A percentile compares a stretch with the other conserved stretches of the same genome.
Evolutionary conservation across 2,797 vertebrate genomes (phyloP).

Genomic region (Gallinago stenura): DNA sequence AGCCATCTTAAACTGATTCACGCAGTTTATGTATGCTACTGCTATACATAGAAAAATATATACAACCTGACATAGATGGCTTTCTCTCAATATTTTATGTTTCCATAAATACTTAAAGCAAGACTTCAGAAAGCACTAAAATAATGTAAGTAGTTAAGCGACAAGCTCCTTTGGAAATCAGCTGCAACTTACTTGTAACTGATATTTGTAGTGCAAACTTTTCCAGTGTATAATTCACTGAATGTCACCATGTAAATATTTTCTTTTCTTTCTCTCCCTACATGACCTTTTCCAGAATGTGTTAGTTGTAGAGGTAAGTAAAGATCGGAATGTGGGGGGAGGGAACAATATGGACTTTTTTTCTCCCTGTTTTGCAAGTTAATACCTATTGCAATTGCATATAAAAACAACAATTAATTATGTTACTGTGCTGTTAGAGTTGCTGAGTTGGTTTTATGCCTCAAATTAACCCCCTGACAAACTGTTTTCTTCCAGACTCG

Average conservation of each 20-base stretch:
- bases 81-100: neutral
- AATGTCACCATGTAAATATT: neutral
- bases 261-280: neutral
- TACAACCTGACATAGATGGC: neutral
- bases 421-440: neutral
- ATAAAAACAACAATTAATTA: neutral
- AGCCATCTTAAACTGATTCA: neutral
- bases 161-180: neutral
- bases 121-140: neutral
- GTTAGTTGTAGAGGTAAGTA: slow-evolving; percentile 89
- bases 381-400: neutral
- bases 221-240: neutral
- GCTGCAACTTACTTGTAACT: neutral
- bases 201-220: neutral
- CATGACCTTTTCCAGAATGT: slow-evolving; percentile 81
- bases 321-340: neutral
- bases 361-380: neutral
- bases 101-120: neutral
- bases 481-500: neutral
- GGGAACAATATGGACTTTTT: neutral
- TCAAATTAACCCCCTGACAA: neutral
- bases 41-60: neutral
- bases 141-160: neutral
- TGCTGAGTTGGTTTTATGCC: neutral
- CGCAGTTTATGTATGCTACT: neutral